Evolutionary conservation across 1,140 invertebrate genomes (phyloP), one percentile per base, ranked within the genome.

Genomic region (Bombus haemorrhoidalis): DNA sequence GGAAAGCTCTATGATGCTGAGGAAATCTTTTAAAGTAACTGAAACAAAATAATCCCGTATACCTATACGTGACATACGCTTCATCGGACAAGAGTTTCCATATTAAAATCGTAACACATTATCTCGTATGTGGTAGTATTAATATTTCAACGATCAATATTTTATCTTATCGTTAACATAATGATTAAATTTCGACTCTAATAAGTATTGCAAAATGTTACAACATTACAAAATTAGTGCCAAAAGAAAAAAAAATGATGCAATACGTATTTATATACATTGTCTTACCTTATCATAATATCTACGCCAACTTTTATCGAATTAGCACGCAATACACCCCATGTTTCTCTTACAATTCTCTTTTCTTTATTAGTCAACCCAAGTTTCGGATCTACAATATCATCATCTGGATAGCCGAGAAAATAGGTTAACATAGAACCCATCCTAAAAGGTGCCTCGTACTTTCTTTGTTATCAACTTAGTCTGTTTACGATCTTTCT

Each of bases 1-100:
- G 93, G 91, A 97, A 97, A 66, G 95, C 93, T n/a, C 96, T 90
- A 85, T 96, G 96, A 66, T 96, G 95, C 12, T 96, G 93, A 2
- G 97, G 97, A 93, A 96, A 94, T 28, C 95, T 95, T 72, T 93
- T 92, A 91, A 97, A 97, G 82, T 96, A 96, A 92, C 97, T 97
- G 79, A 81, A 72, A 79, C 3, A 78, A 43, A 34, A 72, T 39
- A 22, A 71, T 39, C 34, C 28, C 22, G 22, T 39, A 18, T 47
- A 47, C 15, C 6, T 53, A 53, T 53, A 53, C 6, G 47, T 22
- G 47, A 3, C 6, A 22, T 28, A 62, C 25, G 28, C 3, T 10
- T 59, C 25, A 9, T 59, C 25, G 57, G 9, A 28, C 57, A 25
- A 4, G 25, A 62, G 0, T 62, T 59, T 59, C 5, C n/a, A 13